These are phyloP conservation scores for Rachycentron canadum DNA, from an alignment of 2,797 vertebrate genomes.

Conservation along the genomic window DNA sequence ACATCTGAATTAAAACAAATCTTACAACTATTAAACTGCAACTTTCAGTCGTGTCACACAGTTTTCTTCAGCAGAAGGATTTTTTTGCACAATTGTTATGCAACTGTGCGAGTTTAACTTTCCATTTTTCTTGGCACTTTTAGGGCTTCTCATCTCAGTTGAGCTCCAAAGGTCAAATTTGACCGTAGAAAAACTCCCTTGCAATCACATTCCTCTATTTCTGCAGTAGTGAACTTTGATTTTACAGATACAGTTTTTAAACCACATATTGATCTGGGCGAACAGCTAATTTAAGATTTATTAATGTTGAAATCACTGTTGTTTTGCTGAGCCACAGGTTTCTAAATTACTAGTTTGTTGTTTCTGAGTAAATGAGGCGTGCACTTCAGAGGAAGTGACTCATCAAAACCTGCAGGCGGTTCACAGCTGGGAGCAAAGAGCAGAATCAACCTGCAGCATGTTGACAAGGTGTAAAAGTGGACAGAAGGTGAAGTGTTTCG, in stretches of 20 bases:
- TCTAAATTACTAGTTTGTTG: not conserved
- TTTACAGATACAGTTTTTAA: not conserved
- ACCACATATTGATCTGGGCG: not conserved
- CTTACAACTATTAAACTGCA: not conserved
- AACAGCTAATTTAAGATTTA: not conserved
- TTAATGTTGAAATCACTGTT: not conserved
- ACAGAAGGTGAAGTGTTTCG: not conserved
- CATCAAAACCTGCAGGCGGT: not conserved
- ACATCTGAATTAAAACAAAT: not conserved
- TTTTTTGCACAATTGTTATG: not conserved
- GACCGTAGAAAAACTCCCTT: not conserved
- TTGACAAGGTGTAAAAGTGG: not conserved
- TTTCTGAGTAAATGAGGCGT: not conserved
- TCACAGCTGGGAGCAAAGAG: conserved; percentile 1
- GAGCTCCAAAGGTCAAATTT: not conserved
- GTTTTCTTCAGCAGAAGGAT: not conserved
- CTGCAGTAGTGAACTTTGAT: not conserved
- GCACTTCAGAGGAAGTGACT: conserved; percentile 36
- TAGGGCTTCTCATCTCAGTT: not conserved
- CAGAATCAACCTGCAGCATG: conserved; percentile 4
- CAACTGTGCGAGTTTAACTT: not conserved
- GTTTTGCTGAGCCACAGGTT: conserved; percentile 10
- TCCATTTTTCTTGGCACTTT: conserved; percentile 2
- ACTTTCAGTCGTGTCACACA: not conserved
- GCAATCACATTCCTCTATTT: not conserved